phyloP scores from a whole-genome alignment of 2,797 vertebrate species.

The Pipistrellus pygmaeus region DNA sequence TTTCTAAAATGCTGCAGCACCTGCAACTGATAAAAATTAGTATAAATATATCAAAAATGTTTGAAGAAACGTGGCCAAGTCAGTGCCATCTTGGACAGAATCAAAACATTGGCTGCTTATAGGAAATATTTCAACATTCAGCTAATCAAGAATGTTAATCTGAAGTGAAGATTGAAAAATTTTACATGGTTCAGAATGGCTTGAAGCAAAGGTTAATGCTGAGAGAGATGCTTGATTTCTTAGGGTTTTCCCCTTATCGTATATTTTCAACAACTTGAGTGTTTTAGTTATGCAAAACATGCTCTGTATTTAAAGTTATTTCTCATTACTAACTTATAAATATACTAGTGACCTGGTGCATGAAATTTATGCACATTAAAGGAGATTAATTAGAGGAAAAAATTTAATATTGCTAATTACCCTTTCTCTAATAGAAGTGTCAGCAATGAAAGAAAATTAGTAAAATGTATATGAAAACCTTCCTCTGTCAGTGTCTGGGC shows the following conservation, averaged over 20 bases:
- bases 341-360: background rate
- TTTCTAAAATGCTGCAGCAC: slow-evolving; percentile 1
- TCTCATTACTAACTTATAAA: slow-evolving; percentile 22
- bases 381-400: too few species aligned
- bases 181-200: background rate
- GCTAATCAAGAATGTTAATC: background rate
- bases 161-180: background rate
- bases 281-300: background rate
- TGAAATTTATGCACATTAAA: too few species aligned
- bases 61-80: slow-evolving; percentile 48
- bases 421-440: too few species aligned
- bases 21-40: slow-evolving; percentile 80
- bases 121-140: background rate
- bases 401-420: too few species aligned
- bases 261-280: background rate
- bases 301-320: background rate
- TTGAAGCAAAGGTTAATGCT: background rate
- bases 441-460: too few species aligned
- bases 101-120: background rate
- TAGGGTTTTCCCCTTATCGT: background rate
- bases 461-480: too few species aligned
- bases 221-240: slow-evolving; percentile 2
- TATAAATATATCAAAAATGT: slow-evolving; percentile 60
- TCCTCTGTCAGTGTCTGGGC: too few species aligned
- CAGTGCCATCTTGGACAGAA: background rate